Percentiles rank a stretch among this genome's conserved stretches.
Conservation (phyloP, 1,140 invertebrate species). For the Heliconius melpomene region DNA sequence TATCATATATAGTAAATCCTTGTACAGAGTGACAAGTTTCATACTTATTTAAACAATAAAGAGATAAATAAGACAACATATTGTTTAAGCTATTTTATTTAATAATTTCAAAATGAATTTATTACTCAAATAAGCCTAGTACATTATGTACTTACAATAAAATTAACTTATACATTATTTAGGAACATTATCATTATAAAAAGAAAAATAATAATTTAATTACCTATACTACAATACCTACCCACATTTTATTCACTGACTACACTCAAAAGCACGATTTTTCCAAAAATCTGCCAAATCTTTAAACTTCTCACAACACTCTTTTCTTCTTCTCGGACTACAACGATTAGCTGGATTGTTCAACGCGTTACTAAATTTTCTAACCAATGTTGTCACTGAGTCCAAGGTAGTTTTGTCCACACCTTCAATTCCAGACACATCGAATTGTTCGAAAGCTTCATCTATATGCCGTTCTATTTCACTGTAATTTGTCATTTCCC, state of each 20-base stretch:
- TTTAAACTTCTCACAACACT: constrained; percentile 63
- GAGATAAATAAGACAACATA: neutral
- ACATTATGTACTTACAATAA: constrained; percentile 10
- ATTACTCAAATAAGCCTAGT: neutral
- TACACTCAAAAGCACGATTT: constrained; percentile 47
- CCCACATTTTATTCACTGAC: constrained; percentile 21
- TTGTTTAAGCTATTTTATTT: neutral
- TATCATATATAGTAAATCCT: too few relatives aligned
- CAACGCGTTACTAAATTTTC: constrained; percentile 60
- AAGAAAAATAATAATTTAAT: constrained; percentile 2
- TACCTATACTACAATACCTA: neutral
- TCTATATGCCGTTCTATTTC: constrained; percentile 63
- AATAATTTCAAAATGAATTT: neutral
- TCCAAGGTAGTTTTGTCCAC: constrained; percentile 52
- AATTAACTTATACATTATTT: constrained; percentile 16
- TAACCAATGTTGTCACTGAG: constrained; percentile 65
- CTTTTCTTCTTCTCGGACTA: constrained; percentile 50
- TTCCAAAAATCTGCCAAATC: constrained; percentile 70
- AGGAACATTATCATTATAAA: neutral
- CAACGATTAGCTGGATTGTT: constrained; percentile 50
- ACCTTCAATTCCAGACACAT: constrained; percentile 46
- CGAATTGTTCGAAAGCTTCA: constrained; percentile 61
- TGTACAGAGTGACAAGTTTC: too few relatives aligned
- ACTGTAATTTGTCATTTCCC: constrained; percentile 42
- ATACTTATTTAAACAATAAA: too few relatives aligned